Percentiles rank a stretch among this genome's conserved stretches.
Evolutionary conservation across 2,113 vertebrate species (phyloP).

Genomic region (Trinectes maculatus): DNA sequence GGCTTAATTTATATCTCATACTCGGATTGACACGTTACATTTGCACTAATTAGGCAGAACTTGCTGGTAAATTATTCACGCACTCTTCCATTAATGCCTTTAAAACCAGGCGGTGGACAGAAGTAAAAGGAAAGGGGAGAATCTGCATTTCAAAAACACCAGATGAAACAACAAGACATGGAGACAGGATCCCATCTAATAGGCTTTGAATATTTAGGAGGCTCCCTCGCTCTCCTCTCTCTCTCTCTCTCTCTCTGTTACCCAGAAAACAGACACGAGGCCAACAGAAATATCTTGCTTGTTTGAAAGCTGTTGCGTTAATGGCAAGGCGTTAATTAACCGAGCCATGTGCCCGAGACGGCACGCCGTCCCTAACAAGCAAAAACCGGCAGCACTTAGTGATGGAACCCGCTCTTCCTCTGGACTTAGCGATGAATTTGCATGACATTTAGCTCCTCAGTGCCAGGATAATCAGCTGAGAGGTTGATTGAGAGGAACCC

Average conservation of each 20-base stretch:
- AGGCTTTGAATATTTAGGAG: constrained; percentile 75
- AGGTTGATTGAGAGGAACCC: constrained; percentile 67
- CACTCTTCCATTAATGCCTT: constrained; percentile 56
- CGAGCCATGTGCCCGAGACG: constrained; percentile 64
- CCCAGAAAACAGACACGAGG: constrained; percentile 59
- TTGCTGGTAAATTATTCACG: constrained; percentile 70
- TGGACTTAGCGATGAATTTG: constrained; percentile 61
- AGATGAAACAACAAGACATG: constrained; percentile 73
- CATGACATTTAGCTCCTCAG: constrained; percentile 62
- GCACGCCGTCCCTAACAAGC: constrained; percentile 58
- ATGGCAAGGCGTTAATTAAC: constrained; percentile 72
- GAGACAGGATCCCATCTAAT: constrained; percentile 71
- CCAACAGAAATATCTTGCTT: constrained; percentile 67
- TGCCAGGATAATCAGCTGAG: constrained; percentile 66
- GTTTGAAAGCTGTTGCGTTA: constrained; percentile 73
- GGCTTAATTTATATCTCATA: constrained; percentile 37
- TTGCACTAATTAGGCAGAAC: constrained; percentile 70
- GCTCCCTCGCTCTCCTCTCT: constrained; percentile 2
- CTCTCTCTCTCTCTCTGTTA: constrained; percentile 27
- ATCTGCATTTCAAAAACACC: constrained; percentile 77
- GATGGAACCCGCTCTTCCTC: constrained; percentile 57
- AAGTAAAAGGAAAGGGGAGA: constrained; percentile 62
- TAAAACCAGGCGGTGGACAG: constrained; percentile 73
- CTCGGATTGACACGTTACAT: constrained; percentile 67
- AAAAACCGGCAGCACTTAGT: constrained; percentile 39